Evolutionary conservation across 2,888 invertebrate genomes (phyloP), one percentile per base, ranked within the genome.

Genomic region (Mayetiola destructor): DNA sequence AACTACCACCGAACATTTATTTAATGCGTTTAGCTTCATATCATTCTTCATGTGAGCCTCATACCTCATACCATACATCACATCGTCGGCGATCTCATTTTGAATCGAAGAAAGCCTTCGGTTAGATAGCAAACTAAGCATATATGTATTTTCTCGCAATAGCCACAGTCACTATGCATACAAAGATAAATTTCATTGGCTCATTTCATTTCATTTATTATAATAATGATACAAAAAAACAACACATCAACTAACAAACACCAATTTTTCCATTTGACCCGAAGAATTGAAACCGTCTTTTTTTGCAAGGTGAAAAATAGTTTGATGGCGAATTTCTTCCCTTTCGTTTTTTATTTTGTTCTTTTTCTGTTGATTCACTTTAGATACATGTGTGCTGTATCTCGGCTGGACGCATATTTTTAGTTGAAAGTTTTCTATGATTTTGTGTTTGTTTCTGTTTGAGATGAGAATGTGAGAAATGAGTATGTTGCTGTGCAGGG

Each of bases 291-390:
- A 27, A 27, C 48, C 27, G 48, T 48, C 48, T 27, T 27, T 48
- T 48, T 48, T 48, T 48, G n/a, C 27, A 48, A 48, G 48, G 48
- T 48, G 48, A 48, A 48, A 48, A 48, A 48, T 48, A 48, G 48
- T 48, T 48, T 48, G 48, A 48, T 48, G 48, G 48, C 23, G 4
- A 48, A 48, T 48, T 48, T 48, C 48, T 48, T 48, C 27, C 48
- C 27, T 48, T 48, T 48, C n/a, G n/a, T n/a, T 23, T 48, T 48
- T 48, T n/a, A 6, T 39, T 8, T 21, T 4, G 20, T n/a, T 21
- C 4, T 21, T 4, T 10, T 40, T 10, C 39, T 18, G 39, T 4
- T 20, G 20, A 23, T 12, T 21, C 23, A 3, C 5, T 8, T n/a
- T 8, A 23, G 4, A 6, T 27, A 2, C n/a, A n/a, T 39, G 12